These are phyloP conservation scores for Choreutis nemorana DNA, from an alignment of 2,888 invertebrate species.

Conservation along the genomic window DNA sequence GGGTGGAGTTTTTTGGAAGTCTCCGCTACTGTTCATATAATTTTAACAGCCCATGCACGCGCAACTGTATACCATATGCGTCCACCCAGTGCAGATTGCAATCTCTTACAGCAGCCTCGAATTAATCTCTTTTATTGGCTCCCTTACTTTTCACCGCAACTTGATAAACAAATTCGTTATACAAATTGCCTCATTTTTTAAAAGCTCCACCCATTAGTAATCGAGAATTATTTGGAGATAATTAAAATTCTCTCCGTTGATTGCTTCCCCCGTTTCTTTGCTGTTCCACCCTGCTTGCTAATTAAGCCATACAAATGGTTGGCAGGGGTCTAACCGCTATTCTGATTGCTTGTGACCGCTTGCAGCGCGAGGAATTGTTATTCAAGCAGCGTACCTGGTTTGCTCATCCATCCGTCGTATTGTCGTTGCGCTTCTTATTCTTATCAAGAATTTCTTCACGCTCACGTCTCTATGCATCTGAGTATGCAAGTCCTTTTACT, in stretches of 20 bases:
- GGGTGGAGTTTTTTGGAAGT: slow-evolving; percentile 18
- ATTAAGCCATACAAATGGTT: slow-evolving; percentile 46
- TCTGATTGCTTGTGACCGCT: slow-evolving; percentile 38
- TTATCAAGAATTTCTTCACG: slow-evolving; percentile 27
- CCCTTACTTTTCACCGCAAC: slow-evolving; percentile 17
- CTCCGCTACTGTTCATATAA: slow-evolving; percentile 20
- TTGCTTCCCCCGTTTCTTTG: slow-evolving; percentile 15
- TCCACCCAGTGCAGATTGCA: slow-evolving; percentile 27
- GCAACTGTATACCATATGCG: slow-evolving; percentile 43
- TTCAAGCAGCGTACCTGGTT: slow-evolving; percentile 30
- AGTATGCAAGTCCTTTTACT: slow-evolving; percentile 27
- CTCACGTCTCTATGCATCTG: slow-evolving; percentile 23
- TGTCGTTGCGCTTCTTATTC: slow-evolving; percentile 30
- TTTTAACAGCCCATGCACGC: slow-evolving; percentile 26
- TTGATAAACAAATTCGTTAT: slow-evolving; percentile 22
- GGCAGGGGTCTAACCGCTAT: slow-evolving; percentile 27
- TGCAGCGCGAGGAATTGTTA: slow-evolving; percentile 25
- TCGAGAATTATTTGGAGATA: slow-evolving; percentile 14
- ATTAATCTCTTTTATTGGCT: slow-evolving; percentile 29
- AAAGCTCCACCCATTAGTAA: slow-evolving; percentile 8
- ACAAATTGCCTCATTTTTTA: slow-evolving; percentile 26
- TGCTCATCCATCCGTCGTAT: slow-evolving; percentile 40
- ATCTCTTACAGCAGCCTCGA: slow-evolving; percentile 24
- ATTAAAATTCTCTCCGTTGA: slow-evolving; percentile 23
- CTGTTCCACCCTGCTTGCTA: slow-evolving; percentile 15